Percentiles rank a stretch among this genome's conserved stretches.
Evolutionary conservation across 2,797 vertebrate species (phyloP).

Genomic region (Apodemus agrarius): DNA sequence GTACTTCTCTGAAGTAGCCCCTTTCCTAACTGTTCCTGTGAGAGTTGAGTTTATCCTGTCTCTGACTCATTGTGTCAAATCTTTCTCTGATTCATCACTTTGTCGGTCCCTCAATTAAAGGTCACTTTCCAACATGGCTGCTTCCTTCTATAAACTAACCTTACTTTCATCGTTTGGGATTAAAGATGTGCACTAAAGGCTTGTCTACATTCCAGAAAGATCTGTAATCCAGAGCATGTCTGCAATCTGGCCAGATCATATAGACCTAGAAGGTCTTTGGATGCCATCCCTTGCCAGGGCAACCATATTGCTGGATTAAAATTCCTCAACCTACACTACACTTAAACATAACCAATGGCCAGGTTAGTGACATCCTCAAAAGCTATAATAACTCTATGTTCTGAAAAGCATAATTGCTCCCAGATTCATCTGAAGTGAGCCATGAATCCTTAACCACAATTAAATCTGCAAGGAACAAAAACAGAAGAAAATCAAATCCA

Average conservation of each 20-base stretch:
- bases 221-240: neutral
- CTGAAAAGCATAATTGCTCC: slow-evolving; percentile 25
- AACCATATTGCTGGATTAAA: neutral
- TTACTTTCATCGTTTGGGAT: neutral
- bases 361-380: neutral
- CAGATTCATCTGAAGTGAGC: neutral
- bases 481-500: neutral
- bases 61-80: neutral
- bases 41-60: neutral
- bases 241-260: neutral
- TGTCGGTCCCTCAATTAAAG: neutral
- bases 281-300: neutral
- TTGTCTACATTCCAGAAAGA: neutral
- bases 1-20: neutral
- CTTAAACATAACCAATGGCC: neutral
- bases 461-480: slow-evolving; percentile 14
- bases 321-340: neutral
- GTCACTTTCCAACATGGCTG: neutral
- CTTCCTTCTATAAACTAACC: neutral
- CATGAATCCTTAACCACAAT: slow-evolving; percentile 4
- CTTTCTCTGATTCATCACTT: neutral
- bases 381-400: neutral
- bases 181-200: neutral
- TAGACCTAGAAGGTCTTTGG: neutral
- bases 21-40: neutral